Evolutionary conservation across 1,140 invertebrate species (phyloP), one percentile per base, ranked within the genome.

Genomic region (Sitobion miscanthi): DNA sequence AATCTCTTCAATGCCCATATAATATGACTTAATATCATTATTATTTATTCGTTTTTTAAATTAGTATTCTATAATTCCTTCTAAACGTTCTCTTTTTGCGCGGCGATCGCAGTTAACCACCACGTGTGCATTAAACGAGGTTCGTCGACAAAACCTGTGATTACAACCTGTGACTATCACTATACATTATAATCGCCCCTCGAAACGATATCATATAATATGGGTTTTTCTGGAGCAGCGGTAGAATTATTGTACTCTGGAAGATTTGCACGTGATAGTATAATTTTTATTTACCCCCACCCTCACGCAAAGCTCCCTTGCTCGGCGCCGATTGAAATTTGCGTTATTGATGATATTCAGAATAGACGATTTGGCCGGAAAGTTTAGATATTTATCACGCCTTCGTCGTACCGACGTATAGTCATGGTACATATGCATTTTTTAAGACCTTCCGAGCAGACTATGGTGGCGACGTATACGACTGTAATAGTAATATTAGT

Each of bases 321-420:
- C 62, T 6, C n/a, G 62, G 62, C 14, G n/a, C 62, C 62, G 62
- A 77, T 77, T 77, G 62, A 77, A 77, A 77, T n/a, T n/a, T 77
- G n/a, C 62, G 62, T 77, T 77, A 77, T 77, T 77, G 62, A 77
- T 77, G 62, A 77, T 20, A 77, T 77, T n/a, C 62, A 77, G n/a
- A 77, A 77, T 77, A 77, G 30, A 77, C 62, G 62, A 77, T 77
- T 77, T 77, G 14, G 14, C n/a, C 4, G 62, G 62, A 77, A 77
- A 77, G 4, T 7, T 77, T n/a, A n/a, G 62, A 77, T 77, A 77
- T 77, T 77, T 77, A 77, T 57, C 25, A 8, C 54, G 23, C 4
- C 20, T 23, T 4, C 23, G 25, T 35, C 30, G 11, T 17, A 8
- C 62, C 57, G 30, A 6, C 62, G 30, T 30, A 69, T 30, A 69